Conservation (phyloP, 2,888 invertebrate species). For the Gastracanthus pulcherrimus region DNA sequence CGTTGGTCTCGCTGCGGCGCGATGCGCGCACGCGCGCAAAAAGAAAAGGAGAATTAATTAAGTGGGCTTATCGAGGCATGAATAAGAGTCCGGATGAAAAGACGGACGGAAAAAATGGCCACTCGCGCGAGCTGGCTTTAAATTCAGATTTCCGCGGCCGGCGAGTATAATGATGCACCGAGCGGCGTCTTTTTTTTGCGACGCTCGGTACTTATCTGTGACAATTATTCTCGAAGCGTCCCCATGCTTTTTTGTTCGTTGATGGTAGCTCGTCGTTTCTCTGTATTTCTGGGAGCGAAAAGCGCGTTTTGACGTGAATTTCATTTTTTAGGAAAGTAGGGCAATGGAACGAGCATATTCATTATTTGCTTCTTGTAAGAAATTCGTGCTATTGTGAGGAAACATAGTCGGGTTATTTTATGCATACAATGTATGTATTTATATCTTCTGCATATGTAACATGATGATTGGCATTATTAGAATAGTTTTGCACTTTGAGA, state of each 20-base stretch:
- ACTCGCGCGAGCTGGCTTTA: not conserved
- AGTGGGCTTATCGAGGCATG: not conserved
- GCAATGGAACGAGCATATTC: not conserved
- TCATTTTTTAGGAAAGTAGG: not conserved
- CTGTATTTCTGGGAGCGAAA: not conserved
- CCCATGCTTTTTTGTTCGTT: not conserved
- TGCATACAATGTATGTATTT: too few relatives aligned
- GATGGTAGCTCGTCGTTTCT: not conserved
- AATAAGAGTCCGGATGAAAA: not conserved
- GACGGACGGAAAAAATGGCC: not conserved
- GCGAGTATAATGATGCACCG: not conserved
- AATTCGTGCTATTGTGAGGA: not conserved
- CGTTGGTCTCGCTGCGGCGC: not conserved
- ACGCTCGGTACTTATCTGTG: too few relatives aligned
- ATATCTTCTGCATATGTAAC: too few relatives aligned
- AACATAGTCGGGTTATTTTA: not conserved
- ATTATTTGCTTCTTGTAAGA: not conserved
- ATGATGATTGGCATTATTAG: not conserved
- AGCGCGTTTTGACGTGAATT: not conserved
- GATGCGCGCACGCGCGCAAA: not conserved
- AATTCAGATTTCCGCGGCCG: not conserved
- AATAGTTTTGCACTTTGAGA: too few relatives aligned
- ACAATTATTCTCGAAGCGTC: not conserved
- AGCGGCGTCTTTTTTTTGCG: not conserved
- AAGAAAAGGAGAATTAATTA: not conserved